phyloP scores from a whole-genome alignment of 2,888 invertebrate species.

The Sthenelais limicola region DNA sequence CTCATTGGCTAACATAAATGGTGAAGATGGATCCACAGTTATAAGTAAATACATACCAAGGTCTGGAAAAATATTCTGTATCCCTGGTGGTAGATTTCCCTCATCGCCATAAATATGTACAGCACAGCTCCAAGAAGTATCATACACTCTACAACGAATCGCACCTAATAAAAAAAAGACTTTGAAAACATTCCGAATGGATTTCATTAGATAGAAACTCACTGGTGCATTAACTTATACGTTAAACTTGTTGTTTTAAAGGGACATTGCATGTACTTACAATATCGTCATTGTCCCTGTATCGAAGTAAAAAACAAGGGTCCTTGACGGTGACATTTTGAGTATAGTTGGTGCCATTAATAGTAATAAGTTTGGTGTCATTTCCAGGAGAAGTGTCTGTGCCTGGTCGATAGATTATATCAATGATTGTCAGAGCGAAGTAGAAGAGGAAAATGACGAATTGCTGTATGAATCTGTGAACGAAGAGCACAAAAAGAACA shows the following conservation, averaged over 20 bases:
- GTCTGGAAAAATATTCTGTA: slow-evolving; percentile 95
- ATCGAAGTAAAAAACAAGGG: slow-evolving; percentile 67
- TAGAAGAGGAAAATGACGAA: slow-evolving; percentile 92
- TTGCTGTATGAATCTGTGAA: slow-evolving; percentile 88
- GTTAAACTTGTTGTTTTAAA: not conserved
- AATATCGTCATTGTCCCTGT: slow-evolving; percentile 59
- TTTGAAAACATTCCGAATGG: not conserved
- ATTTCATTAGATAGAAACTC: not conserved
- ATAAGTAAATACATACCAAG: slow-evolving; percentile 79
- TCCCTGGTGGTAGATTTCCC: slow-evolving; percentile 93
- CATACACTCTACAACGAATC: slow-evolving; percentile 84
- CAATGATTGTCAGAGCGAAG: slow-evolving; percentile 88
- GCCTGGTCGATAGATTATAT: slow-evolving; percentile 88
- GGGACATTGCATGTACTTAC: slow-evolving; percentile 59
- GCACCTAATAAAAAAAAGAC: slow-evolving; percentile 62
- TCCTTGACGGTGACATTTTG: slow-evolving; percentile 53
- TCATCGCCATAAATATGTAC: slow-evolving; percentile 86
- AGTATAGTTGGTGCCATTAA: slow-evolving; percentile 22
- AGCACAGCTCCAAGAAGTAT: slow-evolving; percentile 87
- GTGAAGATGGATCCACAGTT: too few relatives aligned
- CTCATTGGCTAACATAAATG: too few relatives aligned
- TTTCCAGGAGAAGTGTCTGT: slow-evolving; percentile 41
- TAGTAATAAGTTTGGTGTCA: slow-evolving; percentile 7
- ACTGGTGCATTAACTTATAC: not conserved
- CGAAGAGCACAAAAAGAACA: not conserved